These are phyloP conservation scores for Xanthostigma xanthostigma DNA, from an alignment of 2,888 invertebrate genomes.

Conservation along the genomic window DNA sequence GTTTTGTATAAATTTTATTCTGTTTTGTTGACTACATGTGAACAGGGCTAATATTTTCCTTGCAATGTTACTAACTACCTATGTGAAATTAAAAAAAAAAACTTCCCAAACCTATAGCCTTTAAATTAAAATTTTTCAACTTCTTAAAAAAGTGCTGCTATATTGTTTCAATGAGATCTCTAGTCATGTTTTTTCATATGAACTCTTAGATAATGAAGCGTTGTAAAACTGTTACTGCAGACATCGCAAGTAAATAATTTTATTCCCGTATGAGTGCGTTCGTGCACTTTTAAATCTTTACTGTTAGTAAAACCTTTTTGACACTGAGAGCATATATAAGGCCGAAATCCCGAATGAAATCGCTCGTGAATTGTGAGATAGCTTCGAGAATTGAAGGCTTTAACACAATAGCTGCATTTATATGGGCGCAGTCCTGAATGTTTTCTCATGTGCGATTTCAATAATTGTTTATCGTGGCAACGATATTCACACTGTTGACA, in stretches of 20 bases:
- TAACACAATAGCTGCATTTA: conserved; percentile 7
- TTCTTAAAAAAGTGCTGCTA: no score
- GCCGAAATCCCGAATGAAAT: conserved; percentile 7
- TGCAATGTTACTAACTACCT: no score
- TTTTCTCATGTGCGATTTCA: conserved; percentile 5
- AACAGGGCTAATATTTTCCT: no score
- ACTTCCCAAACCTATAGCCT: no score
- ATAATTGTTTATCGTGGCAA: conserved; percentile 6
- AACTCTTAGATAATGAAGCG: conserved; percentile 7
- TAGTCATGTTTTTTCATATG: conserved; percentile 7
- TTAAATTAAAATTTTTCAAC: no score
- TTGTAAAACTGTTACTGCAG: conserved; percentile 8
- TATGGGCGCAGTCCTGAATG: conserved; percentile 7
- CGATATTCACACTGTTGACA: conserved; percentile 7
- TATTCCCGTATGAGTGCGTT: conserved; percentile 8
- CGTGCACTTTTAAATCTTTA: conserved; percentile 9
- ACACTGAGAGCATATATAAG: conserved; percentile 5
- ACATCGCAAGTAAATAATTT: conserved; percentile 6
- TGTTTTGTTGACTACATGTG: no score
- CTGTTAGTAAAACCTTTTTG: conserved; percentile 8
- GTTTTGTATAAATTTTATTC: no score
- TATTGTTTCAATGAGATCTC: no score
- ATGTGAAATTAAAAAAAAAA: no score
- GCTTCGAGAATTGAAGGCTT: conserved; percentile 6
- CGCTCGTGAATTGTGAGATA: conserved; percentile 8